These are phyloP conservation scores for Hepsetus odoe DNA, from an alignment of 2,113 vertebrate species.

Conservation along the genomic window DNA sequence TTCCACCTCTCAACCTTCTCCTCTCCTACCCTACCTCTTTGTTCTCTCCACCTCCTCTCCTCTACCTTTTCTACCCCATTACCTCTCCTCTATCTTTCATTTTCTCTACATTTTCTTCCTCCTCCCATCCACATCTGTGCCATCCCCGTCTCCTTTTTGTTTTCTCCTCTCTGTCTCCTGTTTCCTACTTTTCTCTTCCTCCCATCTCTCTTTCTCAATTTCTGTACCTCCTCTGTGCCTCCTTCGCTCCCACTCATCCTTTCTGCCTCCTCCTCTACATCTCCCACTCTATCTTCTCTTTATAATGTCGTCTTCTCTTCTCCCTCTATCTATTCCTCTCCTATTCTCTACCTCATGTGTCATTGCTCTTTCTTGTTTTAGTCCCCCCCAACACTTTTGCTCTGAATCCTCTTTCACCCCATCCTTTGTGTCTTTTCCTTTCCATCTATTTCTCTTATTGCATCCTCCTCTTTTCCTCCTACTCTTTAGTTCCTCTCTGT, in stretches of 20 bases:
- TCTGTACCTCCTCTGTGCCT: background rate
- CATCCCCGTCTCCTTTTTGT: too few relatives aligned
- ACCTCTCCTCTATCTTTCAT: background rate
- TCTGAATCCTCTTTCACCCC: background rate
- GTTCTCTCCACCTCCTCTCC: background rate
- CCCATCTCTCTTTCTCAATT: background rate
- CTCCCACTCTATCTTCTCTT: background rate
- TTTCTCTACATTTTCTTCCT: background rate
- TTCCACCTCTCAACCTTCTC: background rate
- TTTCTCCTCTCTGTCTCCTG: background rate
- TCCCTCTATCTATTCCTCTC: background rate
- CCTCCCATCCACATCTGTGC: background rate
- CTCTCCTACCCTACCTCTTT: background rate
- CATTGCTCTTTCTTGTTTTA: too few relatives aligned
- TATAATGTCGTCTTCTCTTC: background rate
- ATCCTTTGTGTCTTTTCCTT: background rate
- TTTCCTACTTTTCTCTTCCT: background rate
- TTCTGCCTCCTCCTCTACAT: background rate
- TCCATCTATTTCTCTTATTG: background rate
- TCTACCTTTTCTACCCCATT: background rate
- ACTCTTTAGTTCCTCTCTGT: background rate
- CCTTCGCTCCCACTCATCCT: background rate
- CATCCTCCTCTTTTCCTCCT: background rate
- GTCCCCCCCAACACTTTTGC: too few relatives aligned
- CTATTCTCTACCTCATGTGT: background rate